Evolutionary conservation across 2,113 vertebrate genomes (phyloP).

Genomic region (Sinocyclocheilus anshuiensis): DNA sequence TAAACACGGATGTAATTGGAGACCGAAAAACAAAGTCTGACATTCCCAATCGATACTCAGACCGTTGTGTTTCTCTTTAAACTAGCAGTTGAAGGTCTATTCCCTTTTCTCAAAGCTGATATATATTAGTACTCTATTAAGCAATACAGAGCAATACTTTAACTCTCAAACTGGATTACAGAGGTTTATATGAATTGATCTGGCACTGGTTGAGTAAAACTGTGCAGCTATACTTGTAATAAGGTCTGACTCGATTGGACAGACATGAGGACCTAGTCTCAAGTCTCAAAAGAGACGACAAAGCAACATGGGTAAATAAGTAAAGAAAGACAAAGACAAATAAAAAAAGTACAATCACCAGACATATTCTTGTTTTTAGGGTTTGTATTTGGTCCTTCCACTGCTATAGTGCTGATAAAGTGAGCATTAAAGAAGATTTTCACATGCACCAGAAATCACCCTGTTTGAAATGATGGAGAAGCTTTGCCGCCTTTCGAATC

Average conservation of each 20-base stretch:
- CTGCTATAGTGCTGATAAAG: conserved; percentile 5
- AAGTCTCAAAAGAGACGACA: not conserved
- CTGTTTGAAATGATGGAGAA: not conserved
- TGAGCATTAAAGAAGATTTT: not conserved
- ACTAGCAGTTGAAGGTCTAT: not conserved
- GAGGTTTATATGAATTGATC: conserved; percentile 1
- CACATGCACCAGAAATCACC: not conserved
- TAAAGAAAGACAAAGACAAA: conserved; percentile 12
- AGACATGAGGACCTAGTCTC: not conserved
- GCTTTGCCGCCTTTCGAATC: not conserved
- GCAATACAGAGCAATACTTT: not conserved
- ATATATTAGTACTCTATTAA: not conserved
- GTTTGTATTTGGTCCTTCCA: conserved; percentile 17
- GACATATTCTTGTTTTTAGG: not conserved
- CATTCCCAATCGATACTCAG: not conserved
- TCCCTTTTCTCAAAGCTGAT: conserved; percentile 10
- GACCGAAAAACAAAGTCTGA: not conserved
- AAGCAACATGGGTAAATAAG: not conserved
- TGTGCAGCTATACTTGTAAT: conserved; percentile 6
- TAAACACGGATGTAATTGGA: not conserved
- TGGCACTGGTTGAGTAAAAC: conserved; percentile 18
- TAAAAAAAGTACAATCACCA: conserved; percentile 14
- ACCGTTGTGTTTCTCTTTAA: not conserved
- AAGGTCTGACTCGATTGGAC: not conserved
- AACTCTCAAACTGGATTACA: conserved; percentile 21